phyloP scores from a whole-genome alignment of 2,888 invertebrate genomes.

The Ophioninae sp. region DNA sequence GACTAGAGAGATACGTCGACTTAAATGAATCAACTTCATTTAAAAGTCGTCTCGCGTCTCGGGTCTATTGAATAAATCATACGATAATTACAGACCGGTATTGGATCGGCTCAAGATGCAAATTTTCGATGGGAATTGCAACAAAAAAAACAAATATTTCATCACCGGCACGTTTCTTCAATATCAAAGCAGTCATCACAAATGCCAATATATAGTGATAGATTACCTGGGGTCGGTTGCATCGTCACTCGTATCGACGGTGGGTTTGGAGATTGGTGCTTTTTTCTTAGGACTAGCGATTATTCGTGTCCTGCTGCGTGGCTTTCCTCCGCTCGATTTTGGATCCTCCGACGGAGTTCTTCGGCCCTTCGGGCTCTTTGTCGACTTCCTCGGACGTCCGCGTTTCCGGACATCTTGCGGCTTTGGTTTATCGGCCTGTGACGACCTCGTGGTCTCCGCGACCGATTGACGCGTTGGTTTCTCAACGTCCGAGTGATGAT shows the following conservation, averaged over 20 bases:
- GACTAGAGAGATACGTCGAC: background rate
- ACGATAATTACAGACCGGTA: background rate
- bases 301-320: conserved; percentile 66
- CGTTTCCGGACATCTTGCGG: conserved; percentile 78
- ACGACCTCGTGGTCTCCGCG: conserved; percentile 66
- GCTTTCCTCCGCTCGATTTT: conserved; percentile 70
- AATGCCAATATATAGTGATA: no score
- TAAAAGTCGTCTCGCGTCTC: background rate
- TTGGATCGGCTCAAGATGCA: background rate
- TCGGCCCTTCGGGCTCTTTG: conserved; percentile 75
- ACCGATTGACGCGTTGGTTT: conserved; percentile 74
- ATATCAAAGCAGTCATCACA: background rate
- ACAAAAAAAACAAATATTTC: background rate
- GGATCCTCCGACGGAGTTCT: conserved; percentile 68
- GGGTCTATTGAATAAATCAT: background rate
- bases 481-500: conserved; percentile 77
- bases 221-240: conserved; percentile 73
- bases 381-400: conserved; percentile 82
- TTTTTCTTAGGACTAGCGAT: conserved; percentile 76
- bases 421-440: conserved; percentile 79
- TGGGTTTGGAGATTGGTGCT: conserved; percentile 80
- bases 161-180: background rate
- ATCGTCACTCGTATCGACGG: conserved; percentile 79
- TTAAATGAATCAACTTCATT: conserved; percentile 14
- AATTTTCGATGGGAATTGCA: background rate